phyloP scores from a whole-genome alignment of 2,888 invertebrate genomes.

The Xylota segnis region DNA sequence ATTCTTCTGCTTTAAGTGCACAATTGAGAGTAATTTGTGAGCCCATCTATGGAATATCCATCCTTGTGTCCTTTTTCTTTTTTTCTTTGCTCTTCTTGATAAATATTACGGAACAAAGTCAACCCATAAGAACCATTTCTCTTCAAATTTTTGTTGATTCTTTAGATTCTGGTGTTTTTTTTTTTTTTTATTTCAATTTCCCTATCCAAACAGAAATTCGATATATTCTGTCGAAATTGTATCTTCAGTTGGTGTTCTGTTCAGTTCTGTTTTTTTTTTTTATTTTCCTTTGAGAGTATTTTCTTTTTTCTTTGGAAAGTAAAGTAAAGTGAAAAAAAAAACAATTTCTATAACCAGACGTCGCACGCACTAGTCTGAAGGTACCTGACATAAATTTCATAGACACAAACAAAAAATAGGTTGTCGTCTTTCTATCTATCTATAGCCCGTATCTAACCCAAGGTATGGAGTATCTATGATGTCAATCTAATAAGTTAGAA shows the following conservation, averaged over 20 bases:
- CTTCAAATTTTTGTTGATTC: conserved; percentile 63
- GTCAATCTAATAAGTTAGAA: conserved; percentile 70
- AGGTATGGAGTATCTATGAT: conserved; percentile 59
- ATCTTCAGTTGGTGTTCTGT: conserved; percentile 33
- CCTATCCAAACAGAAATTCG: conserved; percentile 73
- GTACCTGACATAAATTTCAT: conserved; percentile 72
- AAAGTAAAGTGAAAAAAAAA: conserved; percentile 14
- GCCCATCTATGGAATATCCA: conserved; percentile 48
- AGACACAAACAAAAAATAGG: conserved; percentile 53
- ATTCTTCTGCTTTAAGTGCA: conserved; percentile 70
- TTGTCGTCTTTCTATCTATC: conserved; percentile 26
- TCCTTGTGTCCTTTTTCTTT: conserved; percentile 18
- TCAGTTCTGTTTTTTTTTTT: too few species aligned
- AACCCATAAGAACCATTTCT: conserved; percentile 65
- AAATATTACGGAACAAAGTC: conserved; percentile 64
- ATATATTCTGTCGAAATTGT: conserved; percentile 72
- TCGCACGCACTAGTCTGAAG: conserved; percentile 51
- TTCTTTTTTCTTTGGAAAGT: conserved; percentile 19
- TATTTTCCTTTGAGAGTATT: conserved; percentile 22
- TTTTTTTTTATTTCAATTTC: conserved; percentile 57
- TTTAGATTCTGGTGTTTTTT: conserved; percentile 41
- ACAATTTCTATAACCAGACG: conserved; percentile 48
- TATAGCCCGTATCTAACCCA: conserved; percentile 45
- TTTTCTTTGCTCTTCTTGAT: conserved; percentile 23
- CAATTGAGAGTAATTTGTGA: conserved; percentile 77